Conservation (phyloP, 1,140 invertebrate species). For the Zaprionus taronus region DNA sequence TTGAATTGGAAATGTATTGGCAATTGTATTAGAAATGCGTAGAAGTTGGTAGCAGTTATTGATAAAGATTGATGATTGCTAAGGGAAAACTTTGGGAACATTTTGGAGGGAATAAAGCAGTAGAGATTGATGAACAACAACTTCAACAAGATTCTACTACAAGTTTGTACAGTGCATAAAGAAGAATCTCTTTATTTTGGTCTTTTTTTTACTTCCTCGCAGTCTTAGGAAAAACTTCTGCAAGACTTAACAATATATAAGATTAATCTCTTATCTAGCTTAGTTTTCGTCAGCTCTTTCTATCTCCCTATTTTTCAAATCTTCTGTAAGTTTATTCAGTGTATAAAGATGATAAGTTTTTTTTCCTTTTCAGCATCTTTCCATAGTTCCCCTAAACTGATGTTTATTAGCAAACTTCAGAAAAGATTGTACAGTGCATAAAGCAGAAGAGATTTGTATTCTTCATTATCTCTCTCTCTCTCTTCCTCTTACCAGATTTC, state of each 20-base stretch:
- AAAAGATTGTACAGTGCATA: too few species aligned
- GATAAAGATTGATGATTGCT: neutral
- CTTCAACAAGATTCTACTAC: too few species aligned
- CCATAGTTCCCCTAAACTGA: too few species aligned
- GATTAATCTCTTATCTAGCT: neutral
- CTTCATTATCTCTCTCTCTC: neutral
- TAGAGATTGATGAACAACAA: too few species aligned
- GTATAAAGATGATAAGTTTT: neutral
- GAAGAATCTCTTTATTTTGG: neutral
- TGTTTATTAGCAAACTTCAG: too few species aligned
- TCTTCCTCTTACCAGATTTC: neutral
- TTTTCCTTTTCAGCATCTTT: neutral
- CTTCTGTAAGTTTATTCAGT: neutral
- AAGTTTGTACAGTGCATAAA: neutral
- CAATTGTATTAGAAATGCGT: neutral
- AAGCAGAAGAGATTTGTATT: too few species aligned
- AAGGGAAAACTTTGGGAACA: neutral
- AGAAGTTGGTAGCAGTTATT: neutral
- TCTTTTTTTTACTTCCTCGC: too few species aligned
- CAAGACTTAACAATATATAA: neutral
- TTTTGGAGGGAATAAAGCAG: neutral
- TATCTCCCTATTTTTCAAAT: neutral
- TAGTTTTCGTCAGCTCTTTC: neutral
- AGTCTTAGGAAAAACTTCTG: neutral
- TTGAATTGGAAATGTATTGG: neutral